Base-by-base conservation (phyloP, 2,113 vertebrate species). In the Hippocampus zosterae region DNA sequence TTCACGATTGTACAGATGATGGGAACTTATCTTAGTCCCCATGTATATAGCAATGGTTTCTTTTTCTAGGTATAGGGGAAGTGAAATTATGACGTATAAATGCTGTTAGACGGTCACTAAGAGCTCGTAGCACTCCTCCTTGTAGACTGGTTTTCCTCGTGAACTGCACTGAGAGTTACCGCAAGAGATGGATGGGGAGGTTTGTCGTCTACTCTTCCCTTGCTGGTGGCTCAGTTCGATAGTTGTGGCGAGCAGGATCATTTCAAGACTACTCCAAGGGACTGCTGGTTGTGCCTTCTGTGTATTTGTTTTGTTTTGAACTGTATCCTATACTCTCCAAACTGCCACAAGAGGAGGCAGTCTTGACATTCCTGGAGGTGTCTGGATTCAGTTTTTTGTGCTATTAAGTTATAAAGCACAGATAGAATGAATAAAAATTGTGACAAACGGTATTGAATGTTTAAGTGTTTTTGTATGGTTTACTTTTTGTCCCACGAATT, bases 1-100 rank as follows among this genome's bases (percentile, higher is more conserved):
- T 87, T 80, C 89, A 83, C 84, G 75, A 87, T 88, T 92, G 92
- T 93, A 93, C 91, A 92, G 89, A 92, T 75, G 75, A 75, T 83
- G 86, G 86, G 84, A 91, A 84, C 83, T 60, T 71, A 83, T 74
- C 64, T 81, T 84, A 73, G 88, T 88, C 80, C 89, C 81, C 81
- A 72, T 93, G 91, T 93, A 92, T 85, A 93, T 92, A 92, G 69
- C 72, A 81, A 70, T 86, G 48, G 73, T 69, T 80, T 79, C 55
- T 72, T 84, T 81, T 75, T 77, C 65, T 84, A 80, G 68, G 75
- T 72, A 75, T 84, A 77, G 82, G 80, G 73, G 87, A 84, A 75
- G 69, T 81, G 77, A 73, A 77, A 70, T 59, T 63, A 69, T 59
- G 71, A 66, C 73, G 74, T 83, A 78, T 4, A 53, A 68, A 55